A percentile compares a stretch with the other conserved stretches of the same genome.
Evolutionary conservation across 2,888 invertebrate species (phyloP).

Genomic region (Melangyna quadrimaculata): DNA sequence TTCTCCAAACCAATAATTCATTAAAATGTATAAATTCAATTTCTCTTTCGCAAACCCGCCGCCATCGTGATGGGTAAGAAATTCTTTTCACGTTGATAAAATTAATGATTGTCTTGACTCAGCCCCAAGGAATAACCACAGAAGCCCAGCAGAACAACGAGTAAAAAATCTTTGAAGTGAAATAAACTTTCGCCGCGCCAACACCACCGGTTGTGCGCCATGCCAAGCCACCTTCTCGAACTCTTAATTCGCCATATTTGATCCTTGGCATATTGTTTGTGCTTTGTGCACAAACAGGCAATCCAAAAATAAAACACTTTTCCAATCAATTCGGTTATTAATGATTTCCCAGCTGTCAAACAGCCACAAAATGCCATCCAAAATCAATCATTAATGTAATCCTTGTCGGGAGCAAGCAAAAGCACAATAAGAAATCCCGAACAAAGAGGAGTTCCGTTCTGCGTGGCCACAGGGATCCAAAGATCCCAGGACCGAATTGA

Average conservation of each 20-base stretch:
- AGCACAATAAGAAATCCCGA: constrained; percentile 1
- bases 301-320: constrained; percentile 53
- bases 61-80: not conserved
- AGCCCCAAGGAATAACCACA: constrained; percentile 16
- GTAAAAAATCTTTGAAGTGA: not conserved
- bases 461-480: constrained; percentile 51
- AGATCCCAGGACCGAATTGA: constrained; percentile 31
- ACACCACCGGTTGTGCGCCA: not conserved
- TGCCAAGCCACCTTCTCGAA: constrained; percentile 19
- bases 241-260: constrained; percentile 52
- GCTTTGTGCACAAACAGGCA: constrained; percentile 1
- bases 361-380: constrained; percentile 60
- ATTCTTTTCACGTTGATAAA: constrained; percentile 31
- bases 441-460: constrained; percentile 25
- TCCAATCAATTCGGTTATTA: constrained; percentile 66
- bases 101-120: constrained; percentile 38
- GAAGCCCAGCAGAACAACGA: not conserved
- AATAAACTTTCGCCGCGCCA: not conserved
- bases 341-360: constrained; percentile 52
- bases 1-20: not conserved
- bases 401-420: constrained; percentile 59
- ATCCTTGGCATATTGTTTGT: constrained; percentile 47
- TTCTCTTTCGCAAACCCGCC: not conserved
- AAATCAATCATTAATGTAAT: constrained; percentile 70
- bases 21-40: constrained; percentile 9